Percentiles rank a stretch among this genome's conserved stretches.
Conservation (phyloP, 2,888 invertebrate species). For the Stictocephala bisonia region DNA sequence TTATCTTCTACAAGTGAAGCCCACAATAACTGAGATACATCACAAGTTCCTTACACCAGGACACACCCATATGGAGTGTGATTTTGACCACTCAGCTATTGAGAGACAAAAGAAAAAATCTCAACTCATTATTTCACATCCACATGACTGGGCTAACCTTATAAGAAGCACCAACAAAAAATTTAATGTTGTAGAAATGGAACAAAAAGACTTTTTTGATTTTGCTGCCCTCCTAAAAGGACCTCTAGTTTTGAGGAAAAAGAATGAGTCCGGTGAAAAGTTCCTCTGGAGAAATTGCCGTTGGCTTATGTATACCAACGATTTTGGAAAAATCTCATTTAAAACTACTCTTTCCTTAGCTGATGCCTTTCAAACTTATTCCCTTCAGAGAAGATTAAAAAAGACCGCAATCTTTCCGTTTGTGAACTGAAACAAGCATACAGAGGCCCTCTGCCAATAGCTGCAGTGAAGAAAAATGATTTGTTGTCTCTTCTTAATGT, state of each 20-base stretch:
- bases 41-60: constrained; percentile 4
- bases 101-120: constrained; percentile 5
- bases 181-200: constrained; percentile 19
- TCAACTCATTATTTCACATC: constrained; percentile 4
- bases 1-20: constrained; percentile 7
- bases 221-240: constrained; percentile 34
- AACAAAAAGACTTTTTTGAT: constrained; percentile 51
- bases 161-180: constrained; percentile 10
- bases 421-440: constrained; percentile 17
- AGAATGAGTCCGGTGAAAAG: constrained; percentile 5
- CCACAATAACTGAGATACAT: constrained; percentile 15
- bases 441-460: constrained; percentile 15
- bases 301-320: constrained; percentile 5
- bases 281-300: constrained; percentile 9
- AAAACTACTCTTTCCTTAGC: not conserved
- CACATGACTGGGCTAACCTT: not conserved
- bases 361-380: not conserved
- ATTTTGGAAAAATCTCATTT: constrained; percentile 18
- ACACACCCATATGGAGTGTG: constrained; percentile 15
- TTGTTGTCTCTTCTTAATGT: constrained; percentile 26
- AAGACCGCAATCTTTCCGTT: not conserved
- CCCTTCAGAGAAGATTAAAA: not conserved
- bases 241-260: constrained; percentile 20
- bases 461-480: constrained; percentile 29
- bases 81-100: constrained; percentile 1